phyloP scores from a whole-genome alignment of 2,113 vertebrate species.

The Rhinopomastus cyanomelas region DNA sequence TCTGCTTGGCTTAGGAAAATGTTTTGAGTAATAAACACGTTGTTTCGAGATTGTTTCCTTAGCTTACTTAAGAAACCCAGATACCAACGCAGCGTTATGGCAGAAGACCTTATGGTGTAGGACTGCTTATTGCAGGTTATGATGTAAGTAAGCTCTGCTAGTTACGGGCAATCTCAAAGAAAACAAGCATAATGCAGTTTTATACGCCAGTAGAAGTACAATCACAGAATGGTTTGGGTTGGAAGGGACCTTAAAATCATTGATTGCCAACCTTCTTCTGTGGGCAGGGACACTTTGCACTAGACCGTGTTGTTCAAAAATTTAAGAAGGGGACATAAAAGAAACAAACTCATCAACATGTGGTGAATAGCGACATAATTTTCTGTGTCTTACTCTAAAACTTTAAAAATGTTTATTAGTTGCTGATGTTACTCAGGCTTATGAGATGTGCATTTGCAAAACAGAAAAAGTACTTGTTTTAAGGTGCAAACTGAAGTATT shows the following conservation, averaged over 20 bases:
- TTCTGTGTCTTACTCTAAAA: not conserved
- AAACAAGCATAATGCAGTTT: not conserved
- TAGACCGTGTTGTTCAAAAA: no score
- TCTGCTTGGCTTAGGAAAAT: not conserved
- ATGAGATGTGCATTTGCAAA: not conserved
- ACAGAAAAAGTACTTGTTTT: not conserved
- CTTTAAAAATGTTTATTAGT: not conserved
- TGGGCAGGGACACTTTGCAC: no score
- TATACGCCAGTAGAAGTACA: not conserved
- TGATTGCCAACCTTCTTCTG: no score
- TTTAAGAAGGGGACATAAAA: not conserved
- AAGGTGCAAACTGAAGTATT: not conserved
- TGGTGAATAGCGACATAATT: not conserved
- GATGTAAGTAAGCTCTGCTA: constrained; percentile 82
- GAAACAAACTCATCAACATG: not conserved
- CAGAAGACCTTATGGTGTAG: constrained; percentile 93
- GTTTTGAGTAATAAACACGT: not conserved
- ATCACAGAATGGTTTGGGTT: no score
- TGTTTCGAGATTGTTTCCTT: constrained; percentile 63
- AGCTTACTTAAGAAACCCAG: constrained; percentile 88
- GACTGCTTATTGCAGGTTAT: constrained; percentile 94
- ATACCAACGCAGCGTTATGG: constrained; percentile 97
- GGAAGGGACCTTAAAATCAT: no score
- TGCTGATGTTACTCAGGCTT: not conserved
- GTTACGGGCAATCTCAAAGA: not conserved